Conservation (phyloP, 2,797 vertebrate species). For the Oceanodroma leucorhoa region DNA sequence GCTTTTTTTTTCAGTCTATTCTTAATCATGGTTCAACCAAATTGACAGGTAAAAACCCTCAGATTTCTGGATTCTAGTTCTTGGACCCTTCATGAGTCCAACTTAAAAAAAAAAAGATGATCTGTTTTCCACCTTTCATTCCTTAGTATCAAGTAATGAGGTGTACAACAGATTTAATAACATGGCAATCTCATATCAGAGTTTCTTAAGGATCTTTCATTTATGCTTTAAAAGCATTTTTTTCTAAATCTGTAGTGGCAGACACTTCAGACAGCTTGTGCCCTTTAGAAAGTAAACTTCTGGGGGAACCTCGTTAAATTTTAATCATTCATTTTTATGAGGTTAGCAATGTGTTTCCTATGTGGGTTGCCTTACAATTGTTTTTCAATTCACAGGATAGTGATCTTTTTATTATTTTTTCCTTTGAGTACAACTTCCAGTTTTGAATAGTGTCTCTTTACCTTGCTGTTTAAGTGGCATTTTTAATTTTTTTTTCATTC, state of each 20-base stretch:
- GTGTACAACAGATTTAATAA: not conserved
- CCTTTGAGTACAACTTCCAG: not conserved
- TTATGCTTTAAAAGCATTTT: not conserved
- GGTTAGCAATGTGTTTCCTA: not conserved
- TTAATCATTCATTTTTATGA: not conserved
- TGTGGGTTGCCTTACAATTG: not conserved
- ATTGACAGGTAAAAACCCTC: not conserved
- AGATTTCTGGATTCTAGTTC: not conserved
- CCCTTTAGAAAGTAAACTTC: constrained; percentile 12
- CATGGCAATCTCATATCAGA: rapidly evolving
- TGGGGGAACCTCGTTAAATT: not conserved
- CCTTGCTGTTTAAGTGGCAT: not conserved
- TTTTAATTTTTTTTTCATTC: not conserved
- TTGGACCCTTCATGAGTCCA: not conserved
- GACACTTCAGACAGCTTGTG: not conserved
- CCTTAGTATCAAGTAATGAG: not conserved
- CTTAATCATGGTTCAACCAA: not conserved
- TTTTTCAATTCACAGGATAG: not conserved
- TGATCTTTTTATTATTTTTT: not conserved
- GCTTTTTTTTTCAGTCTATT: not conserved
- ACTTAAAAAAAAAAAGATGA: not conserved
- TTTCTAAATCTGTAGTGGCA: not conserved
- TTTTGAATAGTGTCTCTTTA: not conserved
- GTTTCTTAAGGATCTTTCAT: not conserved
- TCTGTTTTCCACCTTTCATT: not conserved